phyloP scores from a whole-genome alignment of 2,888 invertebrate genomes.

The Acrobasis suavella region DNA sequence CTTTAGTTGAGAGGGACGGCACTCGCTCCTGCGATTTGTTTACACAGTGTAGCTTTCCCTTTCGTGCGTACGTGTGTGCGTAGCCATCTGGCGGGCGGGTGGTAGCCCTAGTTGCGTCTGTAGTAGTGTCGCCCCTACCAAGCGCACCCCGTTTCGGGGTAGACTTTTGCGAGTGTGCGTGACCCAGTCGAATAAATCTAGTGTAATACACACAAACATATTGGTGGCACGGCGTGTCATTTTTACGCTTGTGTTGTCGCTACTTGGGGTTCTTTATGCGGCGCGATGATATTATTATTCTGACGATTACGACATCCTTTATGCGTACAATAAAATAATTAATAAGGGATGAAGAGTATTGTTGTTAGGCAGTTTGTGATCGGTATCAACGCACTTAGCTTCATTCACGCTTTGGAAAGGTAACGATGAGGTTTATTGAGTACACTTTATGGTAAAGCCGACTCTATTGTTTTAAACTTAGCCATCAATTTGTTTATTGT shows the following conservation, averaged over 20 bases:
- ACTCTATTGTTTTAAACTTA: conserved; percentile 51
- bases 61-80: conserved; percentile 70
- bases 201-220: conserved; percentile 80
- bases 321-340: conserved; percentile 82
- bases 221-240: conserved; percentile 78
- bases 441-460: conserved; percentile 50
- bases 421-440: conserved; percentile 66
- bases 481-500: conserved; percentile 42
- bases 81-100: conserved; percentile 74
- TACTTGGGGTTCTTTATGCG: conserved; percentile 80
- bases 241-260: conserved; percentile 81
- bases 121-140: conserved; percentile 68
- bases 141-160: conserved; percentile 72
- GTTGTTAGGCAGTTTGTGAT: conserved; percentile 72
- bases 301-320: conserved; percentile 81
- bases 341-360: conserved; percentile 81
- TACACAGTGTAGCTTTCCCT: conserved; percentile 81
- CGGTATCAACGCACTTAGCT: conserved; percentile 72
- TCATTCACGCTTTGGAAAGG: conserved; percentile 66
- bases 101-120: conserved; percentile 52
- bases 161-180: conserved; percentile 64
- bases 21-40: conserved; percentile 75
- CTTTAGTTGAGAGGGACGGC: conserved; percentile 73
- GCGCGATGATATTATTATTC: conserved; percentile 81
- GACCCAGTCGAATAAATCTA: conserved; percentile 82